phyloP scores from a whole-genome alignment of 1,140 invertebrate species.

The Episyrphus balteatus region DNA sequence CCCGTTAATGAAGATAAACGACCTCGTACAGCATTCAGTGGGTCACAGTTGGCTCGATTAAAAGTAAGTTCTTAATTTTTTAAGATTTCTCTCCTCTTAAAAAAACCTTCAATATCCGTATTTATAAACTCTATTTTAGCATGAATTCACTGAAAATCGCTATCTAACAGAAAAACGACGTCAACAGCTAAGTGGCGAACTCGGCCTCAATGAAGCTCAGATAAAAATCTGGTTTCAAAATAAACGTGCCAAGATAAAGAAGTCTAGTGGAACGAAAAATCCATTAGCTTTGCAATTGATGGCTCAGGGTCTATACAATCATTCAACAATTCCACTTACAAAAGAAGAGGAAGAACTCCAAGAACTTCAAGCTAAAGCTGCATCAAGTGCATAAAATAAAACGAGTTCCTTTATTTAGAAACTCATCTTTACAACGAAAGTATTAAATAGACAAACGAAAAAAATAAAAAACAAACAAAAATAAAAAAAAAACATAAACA shows the following conservation, averaged over 20 bases:
- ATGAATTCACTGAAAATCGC: slow-evolving; percentile 82
- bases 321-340: slow-evolving; percentile 63
- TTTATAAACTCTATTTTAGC: slow-evolving; percentile 15
- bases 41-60: slow-evolving; percentile 82
- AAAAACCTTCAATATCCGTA: background rate
- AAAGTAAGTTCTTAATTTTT: slow-evolving; percentile 45
- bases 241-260: slow-evolving; percentile 91
- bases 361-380: slow-evolving; percentile 26
- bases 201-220: slow-evolving; percentile 85
- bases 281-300: slow-evolving; percentile 77
- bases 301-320: slow-evolving; percentile 85
- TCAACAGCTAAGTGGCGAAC: slow-evolving; percentile 72
- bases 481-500: too few species aligned
- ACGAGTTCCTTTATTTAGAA: too few species aligned
- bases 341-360: slow-evolving; percentile 59
- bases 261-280: slow-evolving; percentile 70
- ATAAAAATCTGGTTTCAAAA: slow-evolving; percentile 97
- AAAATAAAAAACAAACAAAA: too few species aligned
- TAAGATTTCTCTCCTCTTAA: background rate
- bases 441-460: too few species aligned
- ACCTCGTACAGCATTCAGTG: slow-evolving; percentile 93
- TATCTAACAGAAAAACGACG: slow-evolving; percentile 84
- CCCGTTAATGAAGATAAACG: slow-evolving; percentile 75
- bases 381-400: slow-evolving; percentile 8
- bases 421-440: too few species aligned